phyloP scores from a whole-genome alignment of 37 sponge, comb jelly and placozoan species.

The Haliclona indistincta region DNA sequence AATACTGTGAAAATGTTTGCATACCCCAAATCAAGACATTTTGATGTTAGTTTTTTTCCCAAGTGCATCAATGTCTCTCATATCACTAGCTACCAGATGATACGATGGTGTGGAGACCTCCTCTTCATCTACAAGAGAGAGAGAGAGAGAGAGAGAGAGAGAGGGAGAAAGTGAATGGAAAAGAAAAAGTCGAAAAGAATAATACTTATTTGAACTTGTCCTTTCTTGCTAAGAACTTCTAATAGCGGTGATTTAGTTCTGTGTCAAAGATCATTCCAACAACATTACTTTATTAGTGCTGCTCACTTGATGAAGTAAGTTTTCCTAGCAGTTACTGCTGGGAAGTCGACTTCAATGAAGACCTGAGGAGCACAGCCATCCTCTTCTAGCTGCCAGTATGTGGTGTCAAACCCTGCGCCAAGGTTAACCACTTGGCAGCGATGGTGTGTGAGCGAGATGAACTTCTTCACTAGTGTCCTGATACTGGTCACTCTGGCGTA shows the following conservation, averaged over 20 bases:
- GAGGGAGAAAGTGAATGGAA: constrained; percentile 15
- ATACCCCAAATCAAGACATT: no score
- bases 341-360: constrained; percentile 78
- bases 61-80: no score
- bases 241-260: no score
- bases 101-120: no score
- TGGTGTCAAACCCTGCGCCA: constrained; percentile 94
- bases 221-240: no score
- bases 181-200: background rate
- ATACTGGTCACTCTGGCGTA: constrained; percentile 70
- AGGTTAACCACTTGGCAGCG: constrained; percentile 77
- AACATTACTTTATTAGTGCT: background rate
- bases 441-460: constrained; percentile 30
- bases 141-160: constrained; percentile 3
- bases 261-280: no score
- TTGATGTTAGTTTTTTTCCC: no score
- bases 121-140: no score
- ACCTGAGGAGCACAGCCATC: constrained; percentile 17
- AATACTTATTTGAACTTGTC: background rate
- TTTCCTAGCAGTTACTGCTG: constrained; percentile 49
- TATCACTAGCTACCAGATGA: no score
- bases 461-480: constrained; percentile 43
- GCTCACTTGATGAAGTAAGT: no score
- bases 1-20: no score
- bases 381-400: constrained; percentile 66